These are phyloP conservation scores for Poeciliopsis gracilis DNA, from an alignment of 2,797 vertebrate genomes.

Conservation along the genomic window DNA sequence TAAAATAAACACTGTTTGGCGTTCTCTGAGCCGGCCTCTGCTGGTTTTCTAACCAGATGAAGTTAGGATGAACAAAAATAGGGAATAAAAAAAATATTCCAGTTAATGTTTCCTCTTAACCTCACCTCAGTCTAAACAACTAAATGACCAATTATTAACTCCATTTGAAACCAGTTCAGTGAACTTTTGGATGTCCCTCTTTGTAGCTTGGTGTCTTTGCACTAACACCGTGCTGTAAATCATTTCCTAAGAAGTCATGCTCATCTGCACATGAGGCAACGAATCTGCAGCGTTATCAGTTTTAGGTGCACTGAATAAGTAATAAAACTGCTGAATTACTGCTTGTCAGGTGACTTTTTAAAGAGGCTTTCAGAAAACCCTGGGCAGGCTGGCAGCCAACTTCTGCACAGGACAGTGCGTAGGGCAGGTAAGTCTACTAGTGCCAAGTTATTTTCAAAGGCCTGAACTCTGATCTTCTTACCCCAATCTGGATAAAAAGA, in stretches of 20 bases:
- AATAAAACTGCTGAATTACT: conserved; percentile 12
- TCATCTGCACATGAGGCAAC: conserved; percentile 13
- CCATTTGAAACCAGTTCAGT: neutral
- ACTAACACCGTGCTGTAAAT: conserved; percentile 19
- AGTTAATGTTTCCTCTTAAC: neutral
- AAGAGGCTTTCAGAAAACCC: neutral
- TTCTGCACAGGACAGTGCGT: conserved; percentile 8
- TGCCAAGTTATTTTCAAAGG: neutral
- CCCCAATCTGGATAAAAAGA: neutral
- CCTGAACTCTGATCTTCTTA: neutral
- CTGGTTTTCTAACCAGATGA: neutral
- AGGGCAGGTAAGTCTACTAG: conserved; percentile 2
- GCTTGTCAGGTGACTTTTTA: conserved; percentile 22
- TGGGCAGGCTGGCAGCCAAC: neutral
- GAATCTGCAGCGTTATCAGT: neutral
- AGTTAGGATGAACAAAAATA: neutral
- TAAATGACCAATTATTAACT: neutral
- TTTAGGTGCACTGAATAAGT: conserved; percentile 9
- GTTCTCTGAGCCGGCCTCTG: neutral
- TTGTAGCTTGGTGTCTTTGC: neutral
- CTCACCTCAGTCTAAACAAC: neutral
- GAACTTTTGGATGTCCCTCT: neutral
- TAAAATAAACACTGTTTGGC: neutral
- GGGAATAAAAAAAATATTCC: neutral
- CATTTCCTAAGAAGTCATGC: conserved; percentile 38